phyloP scores from a whole-genome alignment of 2,888 invertebrate genomes.

The Chrysotoxum bicinctum region DNA sequence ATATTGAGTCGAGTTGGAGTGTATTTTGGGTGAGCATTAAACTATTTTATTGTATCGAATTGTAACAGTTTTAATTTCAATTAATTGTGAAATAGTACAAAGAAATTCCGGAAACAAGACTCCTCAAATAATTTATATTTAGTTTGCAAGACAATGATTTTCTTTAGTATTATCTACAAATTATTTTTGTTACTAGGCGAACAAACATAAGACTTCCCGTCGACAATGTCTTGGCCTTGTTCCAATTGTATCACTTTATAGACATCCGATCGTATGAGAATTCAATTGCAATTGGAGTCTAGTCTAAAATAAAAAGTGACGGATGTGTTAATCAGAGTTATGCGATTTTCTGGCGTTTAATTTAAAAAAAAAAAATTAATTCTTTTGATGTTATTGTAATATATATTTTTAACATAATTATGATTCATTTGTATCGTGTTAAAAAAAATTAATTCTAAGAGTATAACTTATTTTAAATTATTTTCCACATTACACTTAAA shows the following conservation, averaged over 20 bases:
- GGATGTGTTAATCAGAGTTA: not conserved
- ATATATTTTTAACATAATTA: too few relatives aligned
- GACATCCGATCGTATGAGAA: not conserved
- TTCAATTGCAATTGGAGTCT: constrained; percentile 29
- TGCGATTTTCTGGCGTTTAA: not conserved
- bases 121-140: constrained; percentile 3
- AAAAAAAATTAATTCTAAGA: too few relatives aligned
- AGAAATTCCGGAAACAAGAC: constrained; percentile 23
- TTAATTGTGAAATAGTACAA: constrained; percentile 10
- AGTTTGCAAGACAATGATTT: constrained; percentile 15
- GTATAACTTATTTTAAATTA: too few relatives aligned
- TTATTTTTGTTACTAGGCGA: constrained; percentile 5
- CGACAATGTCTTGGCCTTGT: constrained; percentile 11
- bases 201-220: constrained; percentile 28
- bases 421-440: too few relatives aligned
- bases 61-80: constrained; percentile 1
- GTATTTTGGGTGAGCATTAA: not conserved
- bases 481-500: too few relatives aligned
- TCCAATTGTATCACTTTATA: constrained; percentile 16
- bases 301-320: not conserved
- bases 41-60: not conserved
- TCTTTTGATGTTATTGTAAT: not conserved
- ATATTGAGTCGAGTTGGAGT: not conserved
- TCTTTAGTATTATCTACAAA: not conserved
- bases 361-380: not conserved